phyloP scores from a whole-genome alignment of 2,888 invertebrate species.

The Diarsia dahlii region DNA sequence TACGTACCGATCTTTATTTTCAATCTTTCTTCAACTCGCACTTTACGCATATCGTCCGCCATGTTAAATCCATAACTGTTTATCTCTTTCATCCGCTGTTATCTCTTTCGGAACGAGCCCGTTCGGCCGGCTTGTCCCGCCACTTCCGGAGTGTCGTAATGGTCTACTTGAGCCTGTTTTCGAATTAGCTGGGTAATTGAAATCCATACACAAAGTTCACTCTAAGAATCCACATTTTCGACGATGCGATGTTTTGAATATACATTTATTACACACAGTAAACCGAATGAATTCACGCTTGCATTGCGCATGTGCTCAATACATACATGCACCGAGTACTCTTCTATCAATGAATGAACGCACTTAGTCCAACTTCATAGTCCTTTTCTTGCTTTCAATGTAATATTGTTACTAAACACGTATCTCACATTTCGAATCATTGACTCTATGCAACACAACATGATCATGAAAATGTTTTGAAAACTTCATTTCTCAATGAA shows the following conservation, averaged over 20 bases:
- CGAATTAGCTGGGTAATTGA: slow-evolving; percentile 74
- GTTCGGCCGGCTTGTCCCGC: slow-evolving; percentile 89
- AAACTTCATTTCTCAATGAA: slow-evolving; percentile 85
- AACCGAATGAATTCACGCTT: slow-evolving; percentile 75
- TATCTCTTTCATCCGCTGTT: slow-evolving; percentile 91
- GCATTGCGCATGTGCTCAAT: slow-evolving; percentile 87
- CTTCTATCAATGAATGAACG: slow-evolving; percentile 88
- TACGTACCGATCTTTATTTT: slow-evolving; percentile 98
- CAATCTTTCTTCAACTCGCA: slow-evolving; percentile 97
- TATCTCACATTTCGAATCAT: slow-evolving; percentile 62
- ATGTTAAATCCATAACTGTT: slow-evolving; percentile 96
- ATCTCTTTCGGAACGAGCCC: slow-evolving; percentile 91
- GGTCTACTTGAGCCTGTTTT: slow-evolving; percentile 87
- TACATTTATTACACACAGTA: slow-evolving; percentile 68
- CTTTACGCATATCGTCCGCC: slow-evolving; percentile 97
- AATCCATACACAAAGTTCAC: slow-evolving; percentile 75
- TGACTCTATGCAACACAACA: slow-evolving; percentile 70
- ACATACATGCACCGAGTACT: slow-evolving; percentile 77
- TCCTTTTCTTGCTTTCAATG: slow-evolving; percentile 60
- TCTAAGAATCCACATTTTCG: slow-evolving; percentile 75
- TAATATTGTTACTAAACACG: slow-evolving; percentile 53
- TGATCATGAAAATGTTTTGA: slow-evolving; percentile 82
- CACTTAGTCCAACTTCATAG: slow-evolving; percentile 75
- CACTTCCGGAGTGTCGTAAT: slow-evolving; percentile 91
- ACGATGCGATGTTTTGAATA: slow-evolving; percentile 69